A percentile compares a stretch with the other conserved stretches of the same genome.
Evolutionary conservation across 2,888 invertebrate genomes (phyloP).

Genomic region (Protonemura montana): DNA sequence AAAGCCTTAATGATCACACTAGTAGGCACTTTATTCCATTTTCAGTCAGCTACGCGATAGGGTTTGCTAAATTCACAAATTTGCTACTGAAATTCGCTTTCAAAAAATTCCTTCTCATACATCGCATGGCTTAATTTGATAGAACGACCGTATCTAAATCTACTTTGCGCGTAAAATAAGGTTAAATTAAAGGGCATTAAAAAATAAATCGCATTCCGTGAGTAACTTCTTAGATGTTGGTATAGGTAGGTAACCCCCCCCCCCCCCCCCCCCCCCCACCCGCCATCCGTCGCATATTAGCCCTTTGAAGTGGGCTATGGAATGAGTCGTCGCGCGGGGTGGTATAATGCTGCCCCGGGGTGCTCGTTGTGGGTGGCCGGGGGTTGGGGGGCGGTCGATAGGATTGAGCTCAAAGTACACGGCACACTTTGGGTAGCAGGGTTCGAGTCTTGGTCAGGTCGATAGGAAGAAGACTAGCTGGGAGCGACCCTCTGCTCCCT

Average conservation of each 20-base stretch:
- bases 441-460: constrained; percentile 7
- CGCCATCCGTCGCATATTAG: neutral
- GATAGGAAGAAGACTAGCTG: constrained; percentile 2
- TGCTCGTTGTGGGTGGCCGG: neutral
- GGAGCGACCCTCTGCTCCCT: neutral
- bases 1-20: too few species aligned
- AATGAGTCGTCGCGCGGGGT: neutral
- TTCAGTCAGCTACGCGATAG: too few species aligned
- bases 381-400: neutral
- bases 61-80: neutral
- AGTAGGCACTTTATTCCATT: too few species aligned
- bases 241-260: neutral
- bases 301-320: neutral
- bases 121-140: neutral
- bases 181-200: neutral
- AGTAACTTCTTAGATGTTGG: neutral
- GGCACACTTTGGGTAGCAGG: neutral
- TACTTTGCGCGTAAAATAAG: neutral
- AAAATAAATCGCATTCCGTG: neutral
- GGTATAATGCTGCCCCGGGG: constrained; percentile 7
- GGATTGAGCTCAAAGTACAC: constrained; percentile 5
- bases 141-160: neutral
- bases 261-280: neutral
- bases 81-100: neutral
- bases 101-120: neutral